Evolutionary conservation across 1,140 invertebrate species (phyloP), one percentile per base, ranked within the genome.

Genomic region (Drosophila santomea): DNA sequence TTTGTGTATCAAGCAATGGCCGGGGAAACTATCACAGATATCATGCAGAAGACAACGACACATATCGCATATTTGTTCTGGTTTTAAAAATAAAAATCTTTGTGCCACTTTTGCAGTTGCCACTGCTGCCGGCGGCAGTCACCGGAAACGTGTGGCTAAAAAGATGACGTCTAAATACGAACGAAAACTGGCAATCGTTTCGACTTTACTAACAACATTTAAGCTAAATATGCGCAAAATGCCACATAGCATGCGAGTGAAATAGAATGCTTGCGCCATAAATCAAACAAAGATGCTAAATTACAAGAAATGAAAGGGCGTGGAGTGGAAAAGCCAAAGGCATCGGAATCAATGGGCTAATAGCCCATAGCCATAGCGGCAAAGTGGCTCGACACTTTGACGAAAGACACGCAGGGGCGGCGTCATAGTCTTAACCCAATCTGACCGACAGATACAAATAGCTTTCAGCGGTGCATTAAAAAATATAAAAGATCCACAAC

Each of bases 401-500:
- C 84, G 83, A 88, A 80, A 88, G 83, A 86, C 83, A 88, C 81
- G 72, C 83, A 88, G 79, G 4, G 57, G 59, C 52, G 66, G 71
- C 62, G 77, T 83, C 69, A 88, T 86, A 88, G 77, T 83, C 69
- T 86, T 86, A 86, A 88, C 82, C 83, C 78, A 88, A 88, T 88
- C 83, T 88, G 84, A 84, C 84, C 84, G 84, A 88, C 84, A 88
- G 84, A 88, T 88, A 88, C 84, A 88, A 88, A 88, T 88, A 88
- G 84, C 84, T 88, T 89, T 88, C 84, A 89, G 72, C 84, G 77
- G 73, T 64, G 84, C 84, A 88, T 80, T 89, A 83, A 84, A 88
- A 82, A 77, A 68, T 73, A 72, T 67, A 77, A 80, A 71, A 78
- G 81, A 81, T 72, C 59, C 69, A 72, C 79, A 83, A 72, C 74